These are phyloP conservation scores for Cichlasoma orientale DNA, from an alignment of 2,797 vertebrate species.

Conservation along the genomic window DNA sequence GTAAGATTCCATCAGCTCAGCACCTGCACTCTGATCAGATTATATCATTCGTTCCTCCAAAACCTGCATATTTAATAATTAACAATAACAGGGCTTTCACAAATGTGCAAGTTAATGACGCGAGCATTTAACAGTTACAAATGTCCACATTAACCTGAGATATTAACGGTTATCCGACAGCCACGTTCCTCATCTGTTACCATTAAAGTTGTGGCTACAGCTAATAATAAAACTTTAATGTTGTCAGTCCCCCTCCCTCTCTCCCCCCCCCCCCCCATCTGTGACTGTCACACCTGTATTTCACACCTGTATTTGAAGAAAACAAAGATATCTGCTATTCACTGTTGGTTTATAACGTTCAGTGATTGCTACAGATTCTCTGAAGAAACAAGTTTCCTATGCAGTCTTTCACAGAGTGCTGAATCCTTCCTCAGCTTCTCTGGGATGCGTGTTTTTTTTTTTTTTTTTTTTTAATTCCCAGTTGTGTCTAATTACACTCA, in stretches of 20 bases:
- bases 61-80: neutral
- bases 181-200: too few species aligned
- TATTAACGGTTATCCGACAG: neutral
- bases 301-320: neutral
- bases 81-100: neutral
- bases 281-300: neutral
- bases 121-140: neutral
- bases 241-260: too few species aligned
- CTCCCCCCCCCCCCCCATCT: too few species aligned
- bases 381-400: neutral
- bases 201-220: too few species aligned
- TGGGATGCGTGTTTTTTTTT: neutral
- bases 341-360: neutral
- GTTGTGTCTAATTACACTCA: neutral
- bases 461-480: neutral
- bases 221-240: too few species aligned
- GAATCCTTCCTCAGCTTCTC: neutral
- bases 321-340: neutral
- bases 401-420: neutral
- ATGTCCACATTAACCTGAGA: neutral
- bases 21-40: too few species aligned
- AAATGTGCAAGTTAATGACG: too few species aligned
- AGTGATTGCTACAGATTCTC: rapidly evolving
- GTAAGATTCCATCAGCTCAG: too few species aligned
- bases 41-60: neutral